Percentiles rank a stretch among this genome's conserved stretches.
Evolutionary conservation across 1,140 invertebrate genomes (phyloP).

Genomic region (Drosophila tsacasi): DNA sequence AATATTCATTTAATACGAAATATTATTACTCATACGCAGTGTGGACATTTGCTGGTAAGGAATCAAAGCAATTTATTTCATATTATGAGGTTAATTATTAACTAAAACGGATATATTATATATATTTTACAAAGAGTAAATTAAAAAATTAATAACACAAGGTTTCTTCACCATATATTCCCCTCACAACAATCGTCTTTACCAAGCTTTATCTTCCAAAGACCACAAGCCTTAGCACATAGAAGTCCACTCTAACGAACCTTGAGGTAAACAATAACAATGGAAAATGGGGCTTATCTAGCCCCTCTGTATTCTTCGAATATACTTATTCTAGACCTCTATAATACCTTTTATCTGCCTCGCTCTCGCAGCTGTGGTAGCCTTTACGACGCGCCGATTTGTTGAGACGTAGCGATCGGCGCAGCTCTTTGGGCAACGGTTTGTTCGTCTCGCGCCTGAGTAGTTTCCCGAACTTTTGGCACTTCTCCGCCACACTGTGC

Average conservation of each 20-base stretch:
- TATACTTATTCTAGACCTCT: constrained; percentile 5
- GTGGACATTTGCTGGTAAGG: not conserved
- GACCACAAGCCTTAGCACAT: not conserved
- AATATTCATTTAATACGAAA: not conserved
- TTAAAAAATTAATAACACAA: not conserved
- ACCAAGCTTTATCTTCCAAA: not conserved
- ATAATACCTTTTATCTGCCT: constrained; percentile 86
- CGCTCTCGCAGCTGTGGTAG: constrained; percentile 86
- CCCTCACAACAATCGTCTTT: not conserved
- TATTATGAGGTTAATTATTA: too few species aligned
- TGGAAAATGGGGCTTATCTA: constrained; percentile 52
- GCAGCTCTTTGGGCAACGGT: constrained; percentile 73
- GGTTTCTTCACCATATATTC: not conserved
- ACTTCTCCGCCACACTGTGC: constrained; percentile 59
- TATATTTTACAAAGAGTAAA: not conserved
- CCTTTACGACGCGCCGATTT: constrained; percentile 85
- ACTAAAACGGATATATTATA: not conserved
- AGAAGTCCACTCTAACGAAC: constrained; percentile 4
- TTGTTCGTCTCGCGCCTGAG: constrained; percentile 69
- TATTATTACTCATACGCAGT: constrained; percentile 6
- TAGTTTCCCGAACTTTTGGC: constrained; percentile 49
- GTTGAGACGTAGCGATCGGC: constrained; percentile 74
- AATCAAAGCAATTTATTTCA: not conserved
- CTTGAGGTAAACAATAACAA: constrained; percentile 35
- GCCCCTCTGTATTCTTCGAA: not conserved